phyloP scores from a whole-genome alignment of 2,113 vertebrate genomes.

The Holacanthus passer region DNA sequence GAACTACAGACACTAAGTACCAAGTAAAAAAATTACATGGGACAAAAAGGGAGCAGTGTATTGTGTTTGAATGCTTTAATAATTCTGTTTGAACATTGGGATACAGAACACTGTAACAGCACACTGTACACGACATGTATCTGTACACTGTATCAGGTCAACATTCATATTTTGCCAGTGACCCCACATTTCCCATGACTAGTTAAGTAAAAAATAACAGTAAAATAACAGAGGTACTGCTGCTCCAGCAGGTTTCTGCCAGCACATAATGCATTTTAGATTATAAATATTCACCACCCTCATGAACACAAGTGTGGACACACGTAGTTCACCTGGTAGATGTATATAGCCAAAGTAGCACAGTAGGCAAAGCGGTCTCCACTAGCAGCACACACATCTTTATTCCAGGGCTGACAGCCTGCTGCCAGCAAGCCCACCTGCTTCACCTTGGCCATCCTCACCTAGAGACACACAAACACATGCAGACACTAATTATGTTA shows the following conservation, averaged over 20 bases:
- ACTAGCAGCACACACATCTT: slow-evolving; percentile 94
- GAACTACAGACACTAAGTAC: background rate
- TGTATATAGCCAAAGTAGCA: slow-evolving; percentile 95
- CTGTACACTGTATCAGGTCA: background rate
- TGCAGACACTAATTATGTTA: background rate
- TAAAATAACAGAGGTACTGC: background rate
- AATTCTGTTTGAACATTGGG: background rate
- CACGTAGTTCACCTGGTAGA: slow-evolving; percentile 91
- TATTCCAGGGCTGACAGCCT: slow-evolving; percentile 99
- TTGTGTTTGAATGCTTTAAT: background rate
- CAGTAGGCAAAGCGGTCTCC: slow-evolving; percentile 97
- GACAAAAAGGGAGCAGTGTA: background rate
- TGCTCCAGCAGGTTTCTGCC: background rate
- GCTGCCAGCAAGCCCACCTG: slow-evolving; percentile 96
- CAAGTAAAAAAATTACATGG: background rate
- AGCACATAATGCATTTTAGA: background rate
- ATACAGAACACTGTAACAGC: background rate
- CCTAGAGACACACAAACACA: slow-evolving; percentile 56
- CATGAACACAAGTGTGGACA: background rate
- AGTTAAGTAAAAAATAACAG: background rate
- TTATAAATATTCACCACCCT: background rate
- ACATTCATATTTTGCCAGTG: background rate
- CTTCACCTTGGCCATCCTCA: slow-evolving; percentile 93
- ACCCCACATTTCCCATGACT: background rate
- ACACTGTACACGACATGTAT: background rate